Conservation (phyloP, 2,113 vertebrate genomes). For the Steatornis caripensis region DNA sequence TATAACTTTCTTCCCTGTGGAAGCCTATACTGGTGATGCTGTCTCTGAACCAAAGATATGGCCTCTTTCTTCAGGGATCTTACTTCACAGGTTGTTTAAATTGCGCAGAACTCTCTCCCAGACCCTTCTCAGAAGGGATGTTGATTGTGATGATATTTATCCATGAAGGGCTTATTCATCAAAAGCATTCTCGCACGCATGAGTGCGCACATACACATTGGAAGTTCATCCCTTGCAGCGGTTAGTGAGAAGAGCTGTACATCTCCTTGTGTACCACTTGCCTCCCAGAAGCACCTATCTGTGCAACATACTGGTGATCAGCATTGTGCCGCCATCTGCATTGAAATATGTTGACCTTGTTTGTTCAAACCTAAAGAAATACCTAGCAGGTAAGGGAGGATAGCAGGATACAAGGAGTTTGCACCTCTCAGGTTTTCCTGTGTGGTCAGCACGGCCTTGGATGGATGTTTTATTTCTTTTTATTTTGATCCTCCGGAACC, state of each 20-base stretch:
- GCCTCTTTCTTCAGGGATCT: background rate
- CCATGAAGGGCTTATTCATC: background rate
- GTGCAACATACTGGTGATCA: background rate
- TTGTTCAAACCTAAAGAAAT: background rate
- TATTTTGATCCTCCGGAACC: background rate
- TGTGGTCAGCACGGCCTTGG: background rate
- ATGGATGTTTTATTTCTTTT: background rate
- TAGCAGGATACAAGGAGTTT: too few species aligned
- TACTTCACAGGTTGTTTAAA: background rate
- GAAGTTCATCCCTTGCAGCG: background rate
- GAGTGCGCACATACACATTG: too few species aligned
- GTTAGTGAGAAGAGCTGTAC: background rate
- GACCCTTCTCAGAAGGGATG: background rate
- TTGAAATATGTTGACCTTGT: background rate
- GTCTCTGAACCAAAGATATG: background rate
- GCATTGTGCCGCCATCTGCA: background rate
- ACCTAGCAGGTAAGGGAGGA: background rate
- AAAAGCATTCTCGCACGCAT: background rate
- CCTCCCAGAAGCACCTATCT: background rate
- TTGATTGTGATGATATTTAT: background rate
- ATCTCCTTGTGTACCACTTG: background rate
- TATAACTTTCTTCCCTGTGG: background rate
- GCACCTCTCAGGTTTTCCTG: background rate
- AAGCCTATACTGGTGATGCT: background rate
- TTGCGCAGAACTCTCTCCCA: background rate